phyloP scores from a whole-genome alignment of 2,888 invertebrate genomes.

The Leptinotarsa peninsularis region DNA sequence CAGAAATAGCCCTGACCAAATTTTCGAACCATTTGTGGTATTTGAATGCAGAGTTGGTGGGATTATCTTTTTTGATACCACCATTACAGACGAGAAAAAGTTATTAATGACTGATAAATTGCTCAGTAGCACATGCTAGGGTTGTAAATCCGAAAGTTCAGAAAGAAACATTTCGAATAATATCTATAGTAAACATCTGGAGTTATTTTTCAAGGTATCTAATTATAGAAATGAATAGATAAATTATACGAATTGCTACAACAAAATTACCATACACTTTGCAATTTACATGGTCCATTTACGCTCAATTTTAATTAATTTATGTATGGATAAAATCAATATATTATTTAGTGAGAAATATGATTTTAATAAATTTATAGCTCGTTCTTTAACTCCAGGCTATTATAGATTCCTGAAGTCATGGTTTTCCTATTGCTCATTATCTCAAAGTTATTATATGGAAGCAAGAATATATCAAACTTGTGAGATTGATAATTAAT shows the following conservation, averaged over 20 bases:
- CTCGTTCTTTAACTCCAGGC: constrained; percentile 15
- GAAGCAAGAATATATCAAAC: constrained; percentile 34
- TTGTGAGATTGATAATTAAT: constrained; percentile 20
- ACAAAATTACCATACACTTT: constrained; percentile 28
- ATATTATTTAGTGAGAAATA: constrained; percentile 29
- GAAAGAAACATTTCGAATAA: no score
- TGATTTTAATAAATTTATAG: constrained; percentile 29
- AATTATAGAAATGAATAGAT: constrained; percentile 6
- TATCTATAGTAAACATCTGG: no score
- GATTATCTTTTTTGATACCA: no score
- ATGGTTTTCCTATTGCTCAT: constrained; percentile 38
- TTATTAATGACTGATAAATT: no score
- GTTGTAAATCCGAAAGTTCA: no score
- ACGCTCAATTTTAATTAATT: constrained; percentile 34
- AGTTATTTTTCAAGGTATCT: neutral
- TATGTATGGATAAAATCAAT: constrained; percentile 38
- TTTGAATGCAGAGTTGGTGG: no score
- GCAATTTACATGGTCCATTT: constrained; percentile 38
- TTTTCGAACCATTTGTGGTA: no score
- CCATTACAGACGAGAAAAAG: no score
- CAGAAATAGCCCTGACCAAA: no score
- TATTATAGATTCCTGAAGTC: constrained; percentile 32
- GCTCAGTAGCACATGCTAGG: no score
- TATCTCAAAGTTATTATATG: constrained; percentile 37
- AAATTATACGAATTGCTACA: constrained; percentile 22